Evolutionary conservation across 2,888 invertebrate genomes (phyloP).

Genomic region (Tuberolachnus salignus): DNA sequence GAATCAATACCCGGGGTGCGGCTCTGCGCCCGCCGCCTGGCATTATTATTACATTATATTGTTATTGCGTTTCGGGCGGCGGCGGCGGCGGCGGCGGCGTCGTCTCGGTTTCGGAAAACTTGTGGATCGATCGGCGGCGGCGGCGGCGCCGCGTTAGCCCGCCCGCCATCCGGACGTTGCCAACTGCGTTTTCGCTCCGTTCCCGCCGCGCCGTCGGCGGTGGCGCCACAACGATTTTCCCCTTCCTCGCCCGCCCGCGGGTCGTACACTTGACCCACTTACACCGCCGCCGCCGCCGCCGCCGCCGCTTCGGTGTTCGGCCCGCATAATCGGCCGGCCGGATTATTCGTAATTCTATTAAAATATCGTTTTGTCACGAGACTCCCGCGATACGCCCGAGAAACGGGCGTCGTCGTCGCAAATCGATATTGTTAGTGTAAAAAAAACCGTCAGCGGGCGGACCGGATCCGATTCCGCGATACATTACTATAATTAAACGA

Average conservation of each 20-base stretch:
- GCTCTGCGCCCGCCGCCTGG: no score
- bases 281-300: not conserved
- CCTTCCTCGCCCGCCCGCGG: not conserved
- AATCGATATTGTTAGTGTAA: no score
- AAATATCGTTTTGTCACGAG: no score
- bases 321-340: no score
- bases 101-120: constrained; percentile 1
- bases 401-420: no score
- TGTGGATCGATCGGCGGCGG: constrained; percentile 45
- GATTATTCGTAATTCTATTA: no score
- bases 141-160: not conserved
- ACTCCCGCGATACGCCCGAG: no score
- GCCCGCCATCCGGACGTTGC: constrained; percentile 30
- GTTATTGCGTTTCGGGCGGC: not conserved
- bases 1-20: no score
- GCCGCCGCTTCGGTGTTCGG: not conserved
- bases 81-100: not conserved
- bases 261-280: constrained; percentile 46
- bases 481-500: no score
- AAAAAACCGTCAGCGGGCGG: no score
- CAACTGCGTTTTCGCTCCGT: constrained; percentile 27
- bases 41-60: no score
- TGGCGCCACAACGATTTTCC: constrained; percentile 38
- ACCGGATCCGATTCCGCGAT: no score
- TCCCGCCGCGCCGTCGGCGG: not conserved